Evolutionary conservation across 2,113 vertebrate species (phyloP).

Genomic region (Lampris incognitus): DNA sequence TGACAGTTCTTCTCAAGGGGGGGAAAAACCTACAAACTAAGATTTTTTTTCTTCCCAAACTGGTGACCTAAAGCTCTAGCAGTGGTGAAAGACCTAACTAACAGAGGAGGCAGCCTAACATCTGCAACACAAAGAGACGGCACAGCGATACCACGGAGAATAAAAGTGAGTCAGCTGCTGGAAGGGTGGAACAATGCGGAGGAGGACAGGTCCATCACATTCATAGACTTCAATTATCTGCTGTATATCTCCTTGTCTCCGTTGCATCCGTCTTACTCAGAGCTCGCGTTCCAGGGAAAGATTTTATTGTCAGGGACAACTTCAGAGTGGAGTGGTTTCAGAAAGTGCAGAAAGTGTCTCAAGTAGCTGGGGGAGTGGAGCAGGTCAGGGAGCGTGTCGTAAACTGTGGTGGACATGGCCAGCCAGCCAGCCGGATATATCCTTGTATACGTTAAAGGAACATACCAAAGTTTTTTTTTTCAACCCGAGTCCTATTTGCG

Average conservation of each 20-base stretch:
- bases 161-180: slow-evolving; percentile 46
- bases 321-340: neutral
- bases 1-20: no score
- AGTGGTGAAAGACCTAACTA: slow-evolving; percentile 21
- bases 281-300: neutral
- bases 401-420: neutral
- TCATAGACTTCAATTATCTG: neutral
- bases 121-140: neutral
- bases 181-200: slow-evolving; percentile 54
- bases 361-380: neutral
- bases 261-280: neutral
- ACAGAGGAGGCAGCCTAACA: neutral
- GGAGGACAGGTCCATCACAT: neutral
- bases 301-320: neutral
- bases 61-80: neutral
- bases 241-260: neutral
- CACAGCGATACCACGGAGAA: slow-evolving; percentile 4
- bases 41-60: no score
- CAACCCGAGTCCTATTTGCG: no score
- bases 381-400: neutral
- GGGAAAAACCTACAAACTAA: no score
- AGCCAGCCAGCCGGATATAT: slow-evolving; percentile 21
- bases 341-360: neutral
- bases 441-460: slow-evolving; percentile 30
- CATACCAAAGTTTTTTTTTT: no score